These are phyloP conservation scores for Myodes glareolus DNA, from an alignment of 2,113 vertebrate genomes.

Conservation along the genomic window DNA sequence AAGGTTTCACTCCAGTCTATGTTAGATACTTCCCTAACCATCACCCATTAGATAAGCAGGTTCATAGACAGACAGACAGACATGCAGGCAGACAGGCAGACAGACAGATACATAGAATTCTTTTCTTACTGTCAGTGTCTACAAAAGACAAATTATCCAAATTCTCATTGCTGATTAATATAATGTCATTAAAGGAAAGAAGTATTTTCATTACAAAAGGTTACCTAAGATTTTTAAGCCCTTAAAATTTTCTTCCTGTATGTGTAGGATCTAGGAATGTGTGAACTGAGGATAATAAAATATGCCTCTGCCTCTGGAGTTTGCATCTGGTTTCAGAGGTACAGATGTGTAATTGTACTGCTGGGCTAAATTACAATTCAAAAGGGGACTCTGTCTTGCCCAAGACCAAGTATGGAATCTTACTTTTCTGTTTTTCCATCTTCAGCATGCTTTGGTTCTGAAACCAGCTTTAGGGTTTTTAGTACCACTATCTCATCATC, in stretches of 20 bases:
- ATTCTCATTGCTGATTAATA: constrained; percentile 44
- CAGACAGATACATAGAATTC: not conserved
- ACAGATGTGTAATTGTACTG: not conserved
- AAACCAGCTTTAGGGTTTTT: constrained; percentile 15
- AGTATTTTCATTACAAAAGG: constrained; percentile 31
- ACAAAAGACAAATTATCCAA: constrained; percentile 10
- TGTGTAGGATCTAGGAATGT: not conserved
- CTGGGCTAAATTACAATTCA: not conserved
- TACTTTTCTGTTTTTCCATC: not conserved
- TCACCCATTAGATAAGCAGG: not conserved
- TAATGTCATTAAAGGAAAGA: not conserved
- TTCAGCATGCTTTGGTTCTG: not conserved
- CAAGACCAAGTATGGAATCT: not conserved
- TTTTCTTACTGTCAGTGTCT: constrained; percentile 1
- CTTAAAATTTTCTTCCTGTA: not conserved
- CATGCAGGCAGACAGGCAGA: not conserved
- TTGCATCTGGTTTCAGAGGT: not conserved
- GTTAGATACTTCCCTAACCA: not conserved
- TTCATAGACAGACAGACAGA: not conserved
- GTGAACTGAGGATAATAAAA: constrained; percentile 28
- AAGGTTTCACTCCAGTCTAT: not conserved
- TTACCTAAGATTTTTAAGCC: not conserved
- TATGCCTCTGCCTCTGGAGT: not conserved
- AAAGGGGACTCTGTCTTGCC: not conserved
- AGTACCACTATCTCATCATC: not conserved